phyloP scores from a whole-genome alignment of 1,140 invertebrate genomes.

The Habropoda laboriosa region DNA sequence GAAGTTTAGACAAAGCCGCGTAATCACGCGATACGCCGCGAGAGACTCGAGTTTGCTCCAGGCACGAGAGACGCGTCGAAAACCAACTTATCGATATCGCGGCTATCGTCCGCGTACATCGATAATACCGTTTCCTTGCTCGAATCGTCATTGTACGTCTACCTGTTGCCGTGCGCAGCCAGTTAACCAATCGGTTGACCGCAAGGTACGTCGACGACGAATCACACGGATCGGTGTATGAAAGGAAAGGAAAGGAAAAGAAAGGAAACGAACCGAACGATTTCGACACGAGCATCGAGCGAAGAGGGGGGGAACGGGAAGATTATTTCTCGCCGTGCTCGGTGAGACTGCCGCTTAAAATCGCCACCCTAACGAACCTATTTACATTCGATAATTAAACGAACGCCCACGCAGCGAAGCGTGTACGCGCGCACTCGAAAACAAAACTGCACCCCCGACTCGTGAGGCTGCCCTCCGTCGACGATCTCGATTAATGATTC shows the following conservation, averaged over 20 bases:
- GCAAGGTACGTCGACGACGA: neutral
- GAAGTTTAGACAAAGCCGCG: too few species aligned
- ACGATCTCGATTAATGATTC: slow-evolving; percentile 66
- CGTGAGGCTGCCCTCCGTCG: slow-evolving; percentile 10
- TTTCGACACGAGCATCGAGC: neutral
- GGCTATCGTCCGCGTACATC: too few species aligned
- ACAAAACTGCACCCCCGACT: slow-evolving; percentile 32
- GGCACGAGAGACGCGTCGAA: slow-evolving; percentile 1
- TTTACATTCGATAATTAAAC: slow-evolving; percentile 73
- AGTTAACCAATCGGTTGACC: slow-evolving; percentile 43
- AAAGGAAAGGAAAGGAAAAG: neutral
- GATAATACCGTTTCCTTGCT: slow-evolving; percentile 29
- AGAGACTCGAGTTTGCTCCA: too few species aligned
- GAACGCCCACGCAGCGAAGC: slow-evolving; percentile 34
- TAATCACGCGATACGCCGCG: too few species aligned
- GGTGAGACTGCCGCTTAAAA: slow-evolving; percentile 53
- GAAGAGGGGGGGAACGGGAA: neutral
- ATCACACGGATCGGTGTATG: neutral
- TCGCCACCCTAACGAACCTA: slow-evolving; percentile 67
- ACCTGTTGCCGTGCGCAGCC: slow-evolving; percentile 54
- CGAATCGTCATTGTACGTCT: slow-evolving; percentile 51
- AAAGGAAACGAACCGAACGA: too few species aligned
- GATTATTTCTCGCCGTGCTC: slow-evolving; percentile 8
- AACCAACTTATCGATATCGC: too few species aligned
- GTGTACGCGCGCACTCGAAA: slow-evolving; percentile 32